phyloP scores from a whole-genome alignment of 2,797 vertebrate species.

The Gambelia wislizenii region DNA sequence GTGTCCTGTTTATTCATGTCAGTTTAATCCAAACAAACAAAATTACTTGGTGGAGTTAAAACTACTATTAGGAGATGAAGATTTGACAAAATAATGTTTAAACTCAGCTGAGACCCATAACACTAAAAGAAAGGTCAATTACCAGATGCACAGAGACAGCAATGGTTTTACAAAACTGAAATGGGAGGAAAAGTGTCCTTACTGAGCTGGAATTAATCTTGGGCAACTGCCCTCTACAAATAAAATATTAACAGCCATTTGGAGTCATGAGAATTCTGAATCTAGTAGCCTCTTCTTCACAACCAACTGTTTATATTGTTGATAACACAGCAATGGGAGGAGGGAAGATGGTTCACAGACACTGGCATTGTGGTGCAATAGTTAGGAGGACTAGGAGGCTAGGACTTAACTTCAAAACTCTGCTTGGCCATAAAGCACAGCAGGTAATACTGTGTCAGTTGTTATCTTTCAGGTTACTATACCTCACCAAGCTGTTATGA shows the following conservation, averaged over 20 bases:
- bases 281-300: neutral
- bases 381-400: neutral
- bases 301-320: neutral
- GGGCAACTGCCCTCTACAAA: neutral
- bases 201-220: neutral
- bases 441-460: neutral
- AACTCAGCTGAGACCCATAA: neutral
- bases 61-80: neutral
- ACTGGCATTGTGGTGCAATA: no score
- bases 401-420: neutral
- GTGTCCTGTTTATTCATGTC: constrained; percentile 16
- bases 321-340: neutral
- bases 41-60: neutral
- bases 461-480: neutral
- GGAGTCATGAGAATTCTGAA: neutral
- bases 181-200: neutral
- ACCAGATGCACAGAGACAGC: neutral
- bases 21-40: constrained; percentile 19
- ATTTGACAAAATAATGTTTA: neutral
- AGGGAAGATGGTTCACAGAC: neutral
- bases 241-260: neutral
- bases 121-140: neutral
- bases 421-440: no score
- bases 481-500: neutral
- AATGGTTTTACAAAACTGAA: neutral